phyloP scores from a whole-genome alignment of 2,113 vertebrate genomes.

The Cebus imitator region DNA sequence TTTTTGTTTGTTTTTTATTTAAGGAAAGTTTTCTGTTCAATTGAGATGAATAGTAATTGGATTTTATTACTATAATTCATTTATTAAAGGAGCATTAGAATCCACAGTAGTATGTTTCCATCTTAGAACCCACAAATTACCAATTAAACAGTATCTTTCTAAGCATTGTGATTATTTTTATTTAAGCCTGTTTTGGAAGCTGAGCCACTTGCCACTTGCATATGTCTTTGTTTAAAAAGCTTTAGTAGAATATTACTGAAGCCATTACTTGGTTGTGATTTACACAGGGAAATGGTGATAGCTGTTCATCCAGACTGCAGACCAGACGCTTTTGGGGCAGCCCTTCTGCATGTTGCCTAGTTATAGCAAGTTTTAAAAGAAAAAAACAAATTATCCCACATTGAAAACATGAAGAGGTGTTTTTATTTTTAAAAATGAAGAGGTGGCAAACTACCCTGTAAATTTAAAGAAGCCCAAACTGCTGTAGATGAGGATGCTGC shows the following conservation, averaged over 20 bases:
- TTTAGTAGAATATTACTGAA: slow-evolving; percentile 62
- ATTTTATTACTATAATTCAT: slow-evolving; percentile 62
- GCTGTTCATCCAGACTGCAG: neutral
- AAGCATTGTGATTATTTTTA: slow-evolving; percentile 73
- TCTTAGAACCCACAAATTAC: slow-evolving; percentile 61
- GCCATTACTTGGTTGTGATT: slow-evolving; percentile 45
- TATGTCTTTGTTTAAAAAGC: slow-evolving; percentile 69
- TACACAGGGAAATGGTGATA: slow-evolving; percentile 1
- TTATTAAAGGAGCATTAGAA: slow-evolving; percentile 67
- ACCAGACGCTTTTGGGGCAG: neutral
- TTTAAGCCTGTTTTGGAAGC: slow-evolving; percentile 62
- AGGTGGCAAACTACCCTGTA: neutral
- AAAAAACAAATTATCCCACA: neutral
- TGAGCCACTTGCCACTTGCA: neutral
- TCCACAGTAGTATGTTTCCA: slow-evolving; percentile 65
- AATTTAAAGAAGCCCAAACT: neutral
- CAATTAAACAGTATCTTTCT: slow-evolving; percentile 74
- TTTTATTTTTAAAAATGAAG: neutral
- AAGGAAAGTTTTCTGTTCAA: slow-evolving; percentile 66
- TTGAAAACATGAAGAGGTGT: slow-evolving; percentile 26
- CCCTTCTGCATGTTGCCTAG: neutral
- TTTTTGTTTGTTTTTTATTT: slow-evolving; percentile 49
- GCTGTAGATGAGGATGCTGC: neutral
- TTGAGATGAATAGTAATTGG: slow-evolving; percentile 68
- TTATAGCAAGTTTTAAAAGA: slow-evolving; percentile 21